phyloP scores from a whole-genome alignment of 2,888 invertebrate genomes.

The Ornithoptera priamus region DNA sequence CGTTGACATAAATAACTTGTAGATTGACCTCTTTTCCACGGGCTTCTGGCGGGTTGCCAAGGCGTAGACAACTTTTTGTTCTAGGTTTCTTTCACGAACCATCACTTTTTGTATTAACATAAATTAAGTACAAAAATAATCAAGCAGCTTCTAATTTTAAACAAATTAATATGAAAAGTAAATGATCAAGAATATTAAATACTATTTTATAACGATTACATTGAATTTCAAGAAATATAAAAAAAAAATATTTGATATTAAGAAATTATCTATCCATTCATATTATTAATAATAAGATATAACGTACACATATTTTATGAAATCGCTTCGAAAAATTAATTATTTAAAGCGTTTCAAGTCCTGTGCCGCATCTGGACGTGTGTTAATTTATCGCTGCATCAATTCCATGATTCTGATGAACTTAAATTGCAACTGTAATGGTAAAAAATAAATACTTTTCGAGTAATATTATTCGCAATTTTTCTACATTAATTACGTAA shows the following conservation, averaged over 20 bases:
- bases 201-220: no score
- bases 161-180: no score
- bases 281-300: not conserved
- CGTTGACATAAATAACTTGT: conserved; percentile 25
- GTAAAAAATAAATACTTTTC: not conserved
- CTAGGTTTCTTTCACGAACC: conserved; percentile 8
- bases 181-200: no score
- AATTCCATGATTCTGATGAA: conserved; percentile 1
- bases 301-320: not conserved
- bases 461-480: not conserved
- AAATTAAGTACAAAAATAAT: not conserved
- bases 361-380: conserved; percentile 12
- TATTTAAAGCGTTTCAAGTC: conserved; percentile 5
- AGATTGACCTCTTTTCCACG: conserved; percentile 23
- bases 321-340: not conserved
- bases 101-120: not conserved
- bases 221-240: no score
- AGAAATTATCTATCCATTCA: no score
- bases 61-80: conserved; percentile 17
- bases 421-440: not conserved
- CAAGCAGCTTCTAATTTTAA: not conserved
- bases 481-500: not conserved
- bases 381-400: conserved; percentile 12
- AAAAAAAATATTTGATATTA: no score
- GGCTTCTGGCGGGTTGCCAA: conserved; percentile 14